phyloP scores from a whole-genome alignment of 1,140 invertebrate species.

The Drosophila yakuba region DNA sequence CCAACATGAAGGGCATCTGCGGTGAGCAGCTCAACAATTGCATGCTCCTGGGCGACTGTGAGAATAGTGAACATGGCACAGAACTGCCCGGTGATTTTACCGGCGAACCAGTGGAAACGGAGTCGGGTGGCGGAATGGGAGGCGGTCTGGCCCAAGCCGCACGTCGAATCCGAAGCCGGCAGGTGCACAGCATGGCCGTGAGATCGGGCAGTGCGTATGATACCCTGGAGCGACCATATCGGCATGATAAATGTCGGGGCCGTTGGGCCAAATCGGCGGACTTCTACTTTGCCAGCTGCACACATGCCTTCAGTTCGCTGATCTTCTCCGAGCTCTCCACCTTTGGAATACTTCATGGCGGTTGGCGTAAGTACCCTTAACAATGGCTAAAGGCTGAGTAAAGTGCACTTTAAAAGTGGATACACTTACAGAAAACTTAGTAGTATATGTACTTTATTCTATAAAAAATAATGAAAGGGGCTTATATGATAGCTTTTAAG shows the following conservation, averaged over 20 bases:
- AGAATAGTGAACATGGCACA: constrained; percentile 35
- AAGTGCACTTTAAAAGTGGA: not conserved
- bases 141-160: constrained; percentile 22
- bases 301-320: constrained; percentile 70
- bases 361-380: constrained; percentile 72
- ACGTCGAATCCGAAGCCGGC: constrained; percentile 38
- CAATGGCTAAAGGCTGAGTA: not conserved
- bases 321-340: constrained; percentile 71
- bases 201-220: constrained; percentile 74
- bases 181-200: constrained; percentile 67
- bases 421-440: not conserved
- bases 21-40: constrained; percentile 74
- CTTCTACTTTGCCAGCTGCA: constrained; percentile 79
- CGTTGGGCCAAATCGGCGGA: constrained; percentile 75
- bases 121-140: constrained; percentile 6
- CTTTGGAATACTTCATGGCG: constrained; percentile 62
- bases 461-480: too few relatives aligned
- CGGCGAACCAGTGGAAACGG: not conserved
- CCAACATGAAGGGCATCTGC: constrained; percentile 75
- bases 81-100: constrained; percentile 1
- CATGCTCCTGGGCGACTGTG: constrained; percentile 57
- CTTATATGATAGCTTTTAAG: too few relatives aligned
- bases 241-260: constrained; percentile 72
- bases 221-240: constrained; percentile 74
- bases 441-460: not conserved